These are phyloP conservation scores for Mnemiopsis leidyi DNA, from an alignment of 37 sponge, comb jelly and placozoan genomes.

Conservation along the genomic window DNA sequence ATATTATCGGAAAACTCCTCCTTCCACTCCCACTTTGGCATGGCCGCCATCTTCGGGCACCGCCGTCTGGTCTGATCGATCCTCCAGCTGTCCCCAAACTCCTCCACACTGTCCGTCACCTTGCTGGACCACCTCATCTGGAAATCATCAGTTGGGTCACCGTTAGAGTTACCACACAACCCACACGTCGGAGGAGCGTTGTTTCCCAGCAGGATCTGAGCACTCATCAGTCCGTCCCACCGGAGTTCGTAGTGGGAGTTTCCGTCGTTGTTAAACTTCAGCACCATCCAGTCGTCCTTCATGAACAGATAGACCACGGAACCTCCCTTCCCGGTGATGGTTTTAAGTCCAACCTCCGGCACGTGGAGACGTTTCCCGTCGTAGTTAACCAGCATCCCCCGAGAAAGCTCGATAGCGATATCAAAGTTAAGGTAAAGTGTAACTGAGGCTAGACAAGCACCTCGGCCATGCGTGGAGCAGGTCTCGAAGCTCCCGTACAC, in stretches of 20 bases:
- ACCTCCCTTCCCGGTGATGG: not conserved
- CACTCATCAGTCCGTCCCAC: constrained; percentile 53
- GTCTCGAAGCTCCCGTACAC: constrained; percentile 46
- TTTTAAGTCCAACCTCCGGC: not conserved
- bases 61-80: not conserved
- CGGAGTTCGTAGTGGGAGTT: not conserved
- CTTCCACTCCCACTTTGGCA: constrained; percentile 15
- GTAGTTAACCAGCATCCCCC: not conserved
- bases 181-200: constrained; percentile 15
- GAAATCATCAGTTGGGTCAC: constrained; percentile 24
- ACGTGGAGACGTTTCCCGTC: not conserved
- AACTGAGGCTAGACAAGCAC: constrained; percentile 23
- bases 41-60: not conserved
- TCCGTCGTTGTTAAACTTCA: not conserved
- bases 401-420: not conserved
- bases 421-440: constrained; percentile 1
- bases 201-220: constrained; percentile 32
- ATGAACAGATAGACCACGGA: not conserved
- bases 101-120: not conserved
- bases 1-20: not conserved
- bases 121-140: not conserved
- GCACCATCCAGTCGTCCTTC: not conserved
- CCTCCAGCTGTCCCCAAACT: constrained; percentile 62
- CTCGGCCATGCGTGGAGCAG: constrained; percentile 33
- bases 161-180: constrained; percentile 28